Evolutionary conservation across 1,140 invertebrate genomes (phyloP).

Genomic region (Macrobrachium nipponense): DNA sequence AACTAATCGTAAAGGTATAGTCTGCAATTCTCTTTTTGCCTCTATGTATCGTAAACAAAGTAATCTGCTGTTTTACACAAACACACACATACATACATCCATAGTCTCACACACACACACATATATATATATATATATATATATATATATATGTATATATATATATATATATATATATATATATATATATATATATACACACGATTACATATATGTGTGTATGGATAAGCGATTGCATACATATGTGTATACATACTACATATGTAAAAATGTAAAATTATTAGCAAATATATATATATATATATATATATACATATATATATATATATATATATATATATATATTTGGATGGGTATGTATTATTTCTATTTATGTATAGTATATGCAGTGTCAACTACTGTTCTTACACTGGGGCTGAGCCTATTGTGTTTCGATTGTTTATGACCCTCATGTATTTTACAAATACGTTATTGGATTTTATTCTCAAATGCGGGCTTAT

Average conservation of each 20-base stretch:
- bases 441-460: no score
- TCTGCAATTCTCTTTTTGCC: no score
- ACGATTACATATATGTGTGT: background rate
- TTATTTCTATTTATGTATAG: background rate
- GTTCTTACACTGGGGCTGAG: background rate
- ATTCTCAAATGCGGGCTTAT: no score
- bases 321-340: conserved; percentile 28
- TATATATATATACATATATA: conserved; percentile 3
- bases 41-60: no score
- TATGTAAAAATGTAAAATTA: background rate
- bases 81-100: background rate
- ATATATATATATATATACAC: conserved; percentile 17
- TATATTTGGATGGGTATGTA: conserved; percentile 6
- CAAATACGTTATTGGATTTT: no score
- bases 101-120: background rate
- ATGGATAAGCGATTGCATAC: background rate
- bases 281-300: no score
- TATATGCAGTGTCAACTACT: background rate
- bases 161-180: conserved; percentile 25
- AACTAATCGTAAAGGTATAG: no score
- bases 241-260: conserved; percentile 2
- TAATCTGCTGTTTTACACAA: background rate
- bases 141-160: conserved; percentile 29
- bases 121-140: conserved; percentile 26
- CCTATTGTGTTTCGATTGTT: no score